Evolutionary conservation across 2,113 vertebrate species (phyloP).

Genomic region (Balaenoptera acutorostrata): DNA sequence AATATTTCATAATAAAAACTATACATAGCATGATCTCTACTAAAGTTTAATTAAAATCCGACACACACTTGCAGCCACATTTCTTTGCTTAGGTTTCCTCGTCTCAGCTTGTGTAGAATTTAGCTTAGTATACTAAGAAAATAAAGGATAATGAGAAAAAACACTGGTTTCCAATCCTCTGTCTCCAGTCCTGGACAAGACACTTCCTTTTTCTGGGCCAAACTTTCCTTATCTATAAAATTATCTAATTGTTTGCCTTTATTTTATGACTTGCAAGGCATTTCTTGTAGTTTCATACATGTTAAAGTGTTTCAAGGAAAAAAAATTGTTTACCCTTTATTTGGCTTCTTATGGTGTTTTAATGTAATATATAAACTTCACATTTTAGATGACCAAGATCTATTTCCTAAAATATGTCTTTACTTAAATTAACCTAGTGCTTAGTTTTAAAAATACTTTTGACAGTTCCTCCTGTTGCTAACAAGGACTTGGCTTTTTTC

Average conservation of each 20-base stretch:
- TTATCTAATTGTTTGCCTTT: not conserved
- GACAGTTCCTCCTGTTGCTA: not conserved
- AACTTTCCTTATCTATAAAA: not conserved
- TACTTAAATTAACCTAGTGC: not conserved
- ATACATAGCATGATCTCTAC: not conserved
- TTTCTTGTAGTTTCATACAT: not conserved
- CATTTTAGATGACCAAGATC: slow-evolving; percentile 29
- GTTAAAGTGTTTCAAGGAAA: not conserved
- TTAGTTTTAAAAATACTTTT: slow-evolving; percentile 23
- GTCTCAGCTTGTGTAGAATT: not conserved
- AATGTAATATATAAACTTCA: not conserved
- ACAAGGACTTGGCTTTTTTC: slow-evolving; percentile 32
- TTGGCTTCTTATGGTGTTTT: slow-evolving; percentile 19
- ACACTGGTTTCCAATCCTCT: not conserved
- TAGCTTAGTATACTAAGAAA: not conserved
- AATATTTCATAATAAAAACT: slow-evolving; percentile 37
- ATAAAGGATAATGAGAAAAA: slow-evolving; percentile 19
- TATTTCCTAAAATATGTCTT: not conserved
- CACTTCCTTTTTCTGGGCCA: not conserved
- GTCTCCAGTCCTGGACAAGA: not conserved
- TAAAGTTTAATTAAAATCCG: slow-evolving; percentile 16
- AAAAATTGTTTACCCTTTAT: not conserved
- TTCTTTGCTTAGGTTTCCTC: not conserved
- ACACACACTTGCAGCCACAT: not conserved
- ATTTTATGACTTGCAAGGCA: slow-evolving; percentile 19